These are phyloP conservation scores for Delichon dasypus DNA, from an alignment of 2,797 vertebrate species.

Conservation along the genomic window DNA sequence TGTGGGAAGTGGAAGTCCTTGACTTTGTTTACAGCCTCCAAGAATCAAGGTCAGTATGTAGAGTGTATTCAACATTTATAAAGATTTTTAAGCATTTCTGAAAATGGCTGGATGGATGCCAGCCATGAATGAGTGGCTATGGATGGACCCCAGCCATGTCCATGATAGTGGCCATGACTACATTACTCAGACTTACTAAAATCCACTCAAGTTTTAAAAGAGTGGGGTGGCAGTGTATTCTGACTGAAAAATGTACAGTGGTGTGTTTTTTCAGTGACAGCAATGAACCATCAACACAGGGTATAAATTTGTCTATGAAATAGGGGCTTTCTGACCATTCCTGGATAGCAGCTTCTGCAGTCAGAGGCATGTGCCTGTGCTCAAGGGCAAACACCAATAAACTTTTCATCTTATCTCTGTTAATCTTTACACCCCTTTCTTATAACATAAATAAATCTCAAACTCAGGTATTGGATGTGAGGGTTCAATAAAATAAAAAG, in stretches of 20 bases:
- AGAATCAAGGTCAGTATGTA: not conserved
- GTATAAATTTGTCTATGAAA: not conserved
- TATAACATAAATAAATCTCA: not conserved
- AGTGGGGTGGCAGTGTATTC: not conserved
- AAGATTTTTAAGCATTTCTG: not conserved
- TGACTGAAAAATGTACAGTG: not conserved
- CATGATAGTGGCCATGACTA: not conserved
- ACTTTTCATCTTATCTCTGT: not conserved
- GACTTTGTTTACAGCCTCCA: not conserved
- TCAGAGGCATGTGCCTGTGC: not conserved
- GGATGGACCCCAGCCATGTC: not conserved
- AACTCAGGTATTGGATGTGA: not conserved
- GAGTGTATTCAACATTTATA: not conserved
- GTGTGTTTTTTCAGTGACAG: not conserved
- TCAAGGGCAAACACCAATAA: not conserved
- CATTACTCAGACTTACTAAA: not conserved
- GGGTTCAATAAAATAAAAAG: not conserved
- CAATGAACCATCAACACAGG: not conserved
- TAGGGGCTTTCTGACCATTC: not conserved
- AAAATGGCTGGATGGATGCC: not conserved
- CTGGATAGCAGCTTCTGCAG: not conserved
- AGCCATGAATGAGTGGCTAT: not conserved
- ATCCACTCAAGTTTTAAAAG: not conserved
- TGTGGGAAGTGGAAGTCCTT: not conserved
- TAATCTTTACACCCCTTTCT: not conserved